Evolutionary conservation across 2,113 vertebrate species (phyloP).

Genomic region (Corvus moneduloides): DNA sequence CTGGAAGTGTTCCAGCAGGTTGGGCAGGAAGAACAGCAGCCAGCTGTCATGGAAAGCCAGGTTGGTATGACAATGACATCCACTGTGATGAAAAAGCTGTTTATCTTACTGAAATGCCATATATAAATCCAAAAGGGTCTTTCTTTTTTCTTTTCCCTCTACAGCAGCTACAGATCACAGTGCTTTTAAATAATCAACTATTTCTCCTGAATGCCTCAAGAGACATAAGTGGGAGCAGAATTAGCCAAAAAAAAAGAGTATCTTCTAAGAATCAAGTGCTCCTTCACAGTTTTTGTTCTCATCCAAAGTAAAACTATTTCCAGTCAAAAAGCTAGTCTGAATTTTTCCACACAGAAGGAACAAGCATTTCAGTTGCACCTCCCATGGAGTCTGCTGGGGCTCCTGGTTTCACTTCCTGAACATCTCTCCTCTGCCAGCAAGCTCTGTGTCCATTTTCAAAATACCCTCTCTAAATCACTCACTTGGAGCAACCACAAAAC

Average conservation of each 20-base stretch:
- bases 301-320: background rate
- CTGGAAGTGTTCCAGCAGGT: background rate
- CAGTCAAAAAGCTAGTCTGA: background rate
- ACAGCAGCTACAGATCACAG: background rate
- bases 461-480: background rate
- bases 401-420: background rate
- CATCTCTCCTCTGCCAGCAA: accelerated
- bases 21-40: background rate
- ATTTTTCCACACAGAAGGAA: background rate
- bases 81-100: background rate
- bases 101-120: background rate
- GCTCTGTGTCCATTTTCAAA: accelerated
- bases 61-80: background rate
- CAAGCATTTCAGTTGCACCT: accelerated
- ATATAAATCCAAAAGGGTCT: background rate
- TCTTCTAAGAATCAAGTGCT: background rate
- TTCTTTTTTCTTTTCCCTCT: background rate
- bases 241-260: background rate
- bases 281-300: background rate
- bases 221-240: background rate
- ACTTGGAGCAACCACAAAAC: background rate
- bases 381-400: background rate
- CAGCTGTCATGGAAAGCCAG: background rate
- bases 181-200: background rate
- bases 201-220: background rate